Conservation (phyloP, 2,888 invertebrate species). For the Hyppa rectilinea region DNA sequence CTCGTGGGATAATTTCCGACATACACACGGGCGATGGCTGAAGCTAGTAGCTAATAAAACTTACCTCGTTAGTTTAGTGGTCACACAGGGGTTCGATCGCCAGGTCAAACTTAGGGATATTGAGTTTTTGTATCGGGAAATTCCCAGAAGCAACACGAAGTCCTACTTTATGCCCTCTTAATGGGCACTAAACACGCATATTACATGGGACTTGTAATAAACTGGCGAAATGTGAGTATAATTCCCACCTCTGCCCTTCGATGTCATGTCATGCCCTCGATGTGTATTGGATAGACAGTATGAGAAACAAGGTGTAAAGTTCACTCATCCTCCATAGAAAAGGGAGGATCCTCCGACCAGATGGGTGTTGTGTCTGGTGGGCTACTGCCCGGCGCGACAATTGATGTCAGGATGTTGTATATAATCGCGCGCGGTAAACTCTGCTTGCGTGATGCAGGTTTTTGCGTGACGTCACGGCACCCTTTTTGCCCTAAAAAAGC, state of each 20-base stretch:
- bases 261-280: not conserved
- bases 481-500: not conserved
- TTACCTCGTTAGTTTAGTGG: not conserved
- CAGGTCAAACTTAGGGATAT: not conserved
- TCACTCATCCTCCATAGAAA: no score
- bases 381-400: no score
- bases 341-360: no score
- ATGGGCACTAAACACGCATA: slow-evolving; percentile 25
- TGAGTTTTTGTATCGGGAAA: slow-evolving; percentile 10
- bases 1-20: no score
- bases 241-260: slow-evolving; percentile 5
- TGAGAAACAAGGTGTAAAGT: no score
- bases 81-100: not conserved
- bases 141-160: slow-evolving; percentile 22
- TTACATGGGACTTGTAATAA: not conserved
- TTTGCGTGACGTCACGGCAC: no score
- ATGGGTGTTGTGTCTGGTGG: no score
- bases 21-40: no score
- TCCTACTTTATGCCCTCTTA: not conserved
- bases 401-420: no score
- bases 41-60: not conserved
- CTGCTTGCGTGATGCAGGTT: no score
- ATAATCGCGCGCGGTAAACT: no score
- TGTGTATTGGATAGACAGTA: no score
- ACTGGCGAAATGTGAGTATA: not conserved